These are phyloP conservation scores for Boleophthalmus pectinirostris DNA, from an alignment of 2,113 vertebrate genomes.

Conservation along the genomic window DNA sequence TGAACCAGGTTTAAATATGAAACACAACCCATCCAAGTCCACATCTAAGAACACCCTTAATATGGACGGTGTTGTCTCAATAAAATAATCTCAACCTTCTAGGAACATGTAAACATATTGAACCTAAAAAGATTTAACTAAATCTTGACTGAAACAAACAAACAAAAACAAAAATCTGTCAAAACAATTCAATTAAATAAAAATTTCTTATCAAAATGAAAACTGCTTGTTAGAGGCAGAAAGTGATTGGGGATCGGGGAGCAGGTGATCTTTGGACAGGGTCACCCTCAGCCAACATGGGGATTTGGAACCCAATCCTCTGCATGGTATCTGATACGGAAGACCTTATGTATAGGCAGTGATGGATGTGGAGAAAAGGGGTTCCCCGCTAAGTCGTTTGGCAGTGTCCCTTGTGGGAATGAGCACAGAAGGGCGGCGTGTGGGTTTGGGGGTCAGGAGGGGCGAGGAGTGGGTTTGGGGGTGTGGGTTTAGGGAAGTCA, in stretches of 20 bases:
- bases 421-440: constrained; percentile 15
- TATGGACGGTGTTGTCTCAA: no score
- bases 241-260: constrained; percentile 45
- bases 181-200: no score
- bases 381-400: constrained; percentile 55
- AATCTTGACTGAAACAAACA: no score
- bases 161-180: no score
- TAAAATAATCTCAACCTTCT: no score
- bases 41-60: no score
- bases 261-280: constrained; percentile 38
- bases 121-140: no score
- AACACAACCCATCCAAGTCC: no score
- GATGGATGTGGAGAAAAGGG: constrained; percentile 57
- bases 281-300: constrained; percentile 26
- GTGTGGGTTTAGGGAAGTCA: neutral
- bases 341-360: constrained; percentile 52
- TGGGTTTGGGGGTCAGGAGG: no score
- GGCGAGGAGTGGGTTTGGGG: neutral
- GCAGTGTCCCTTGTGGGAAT: constrained; percentile 30
- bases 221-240: constrained; percentile 65
- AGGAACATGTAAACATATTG: no score
- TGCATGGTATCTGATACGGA: constrained; percentile 57
- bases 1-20: no score
- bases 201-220: no score
- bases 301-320: constrained; percentile 68